Conservation (phyloP, 2,797 vertebrate genomes). For the Pelodytes ibericus region DNA sequence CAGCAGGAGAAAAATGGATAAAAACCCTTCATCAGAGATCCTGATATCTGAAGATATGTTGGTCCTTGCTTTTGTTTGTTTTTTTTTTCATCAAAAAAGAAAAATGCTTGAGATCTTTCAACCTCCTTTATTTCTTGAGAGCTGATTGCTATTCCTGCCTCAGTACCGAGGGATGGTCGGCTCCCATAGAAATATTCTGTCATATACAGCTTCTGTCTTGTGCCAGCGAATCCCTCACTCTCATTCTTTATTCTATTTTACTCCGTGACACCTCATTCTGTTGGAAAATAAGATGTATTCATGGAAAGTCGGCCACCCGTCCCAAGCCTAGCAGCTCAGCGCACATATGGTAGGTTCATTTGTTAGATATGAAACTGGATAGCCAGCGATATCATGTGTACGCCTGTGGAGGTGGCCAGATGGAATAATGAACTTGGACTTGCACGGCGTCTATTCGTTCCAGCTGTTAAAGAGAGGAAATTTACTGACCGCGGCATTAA, state of each 20-base stretch:
- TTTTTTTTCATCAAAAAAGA: no score
- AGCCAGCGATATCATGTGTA: not conserved
- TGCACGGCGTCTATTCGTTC: not conserved
- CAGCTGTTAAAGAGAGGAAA: not conserved
- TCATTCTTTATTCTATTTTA: constrained; percentile 17
- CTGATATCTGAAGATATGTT: no score
- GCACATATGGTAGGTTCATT: not conserved
- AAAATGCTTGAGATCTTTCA: no score
- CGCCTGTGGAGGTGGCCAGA: not conserved
- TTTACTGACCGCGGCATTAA: no score
- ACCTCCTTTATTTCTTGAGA: no score
- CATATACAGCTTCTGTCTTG: not conserved
- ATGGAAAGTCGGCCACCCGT: constrained; percentile 1
- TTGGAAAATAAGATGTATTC: constrained; percentile 18
- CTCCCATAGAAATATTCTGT: not conserved
- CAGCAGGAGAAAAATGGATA: no score
- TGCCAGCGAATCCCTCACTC: not conserved
- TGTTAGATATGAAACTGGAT: not conserved
- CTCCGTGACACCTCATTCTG: constrained; percentile 26
- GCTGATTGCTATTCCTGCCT: no score
- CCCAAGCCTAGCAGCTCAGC: no score
- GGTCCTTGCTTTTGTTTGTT: no score
- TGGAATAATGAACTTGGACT: not conserved
- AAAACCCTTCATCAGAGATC: no score
- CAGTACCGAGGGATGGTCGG: not conserved